These are phyloP conservation scores for Cerastis leucographa DNA, from an alignment of 2,888 invertebrate genomes.

Conservation along the genomic window DNA sequence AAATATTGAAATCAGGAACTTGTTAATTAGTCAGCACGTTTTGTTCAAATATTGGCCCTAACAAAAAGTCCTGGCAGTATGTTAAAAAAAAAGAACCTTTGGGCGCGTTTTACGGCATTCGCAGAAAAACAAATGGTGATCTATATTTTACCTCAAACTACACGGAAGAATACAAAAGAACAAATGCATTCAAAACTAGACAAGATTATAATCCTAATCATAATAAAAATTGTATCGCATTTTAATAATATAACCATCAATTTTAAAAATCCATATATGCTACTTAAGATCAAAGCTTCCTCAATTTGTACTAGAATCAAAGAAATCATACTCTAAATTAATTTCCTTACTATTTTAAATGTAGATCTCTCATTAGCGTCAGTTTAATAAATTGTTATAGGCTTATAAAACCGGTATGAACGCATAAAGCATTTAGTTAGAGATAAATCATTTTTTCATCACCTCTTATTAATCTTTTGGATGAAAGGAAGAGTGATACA, in stretches of 20 bases:
- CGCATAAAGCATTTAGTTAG: conserved; percentile 35
- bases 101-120: not conserved
- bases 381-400: conserved; percentile 42
- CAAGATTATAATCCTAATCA: not conserved
- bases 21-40: not conserved
- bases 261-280: conserved; percentile 32
- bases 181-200: conserved; percentile 4
- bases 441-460: conserved; percentile 52
- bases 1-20: no score
- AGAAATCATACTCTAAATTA: conserved; percentile 50
- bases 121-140: not conserved
- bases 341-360: conserved; percentile 46
- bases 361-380: conserved; percentile 40
- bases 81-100: not conserved
- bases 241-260: conserved; percentile 30
- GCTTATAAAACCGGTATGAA: conserved; percentile 46
- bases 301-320: conserved; percentile 28
- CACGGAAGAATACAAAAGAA: conserved; percentile 6
- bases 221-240: conserved; percentile 28
- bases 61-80: fast-evolving
- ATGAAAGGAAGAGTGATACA: conserved; percentile 36
- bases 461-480: conserved; percentile 29
- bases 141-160: not conserved
- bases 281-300: conserved; percentile 35
- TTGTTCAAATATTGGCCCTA: not conserved